These are phyloP conservation scores for Athetis lepigone DNA, from an alignment of 2,888 invertebrate genomes.

Conservation along the genomic window DNA sequence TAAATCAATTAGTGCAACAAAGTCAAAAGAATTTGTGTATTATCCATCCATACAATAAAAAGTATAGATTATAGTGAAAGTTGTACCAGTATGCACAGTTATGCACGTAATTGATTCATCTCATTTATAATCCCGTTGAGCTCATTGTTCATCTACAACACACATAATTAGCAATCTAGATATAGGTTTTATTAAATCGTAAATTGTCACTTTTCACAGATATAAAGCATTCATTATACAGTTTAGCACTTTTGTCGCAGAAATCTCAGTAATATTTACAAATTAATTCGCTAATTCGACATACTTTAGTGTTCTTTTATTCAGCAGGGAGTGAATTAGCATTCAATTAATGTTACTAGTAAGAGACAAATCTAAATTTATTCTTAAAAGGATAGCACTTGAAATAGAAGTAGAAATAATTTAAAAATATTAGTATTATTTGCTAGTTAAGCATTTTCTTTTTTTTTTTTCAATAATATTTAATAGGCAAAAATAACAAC, in stretches of 20 bases:
- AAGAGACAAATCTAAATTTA: constrained; percentile 23
- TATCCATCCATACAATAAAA: constrained; percentile 9
- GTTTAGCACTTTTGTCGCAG: constrained; percentile 29
- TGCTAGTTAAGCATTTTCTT: too few species aligned
- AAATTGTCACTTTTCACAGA: constrained; percentile 38
- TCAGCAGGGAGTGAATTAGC: constrained; percentile 25
- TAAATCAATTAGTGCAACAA: too few species aligned
- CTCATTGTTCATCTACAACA: constrained; percentile 42
- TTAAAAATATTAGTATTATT: too few species aligned
- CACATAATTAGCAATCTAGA: constrained; percentile 54
- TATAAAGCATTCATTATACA: constrained; percentile 39
- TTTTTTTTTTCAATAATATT: too few species aligned
- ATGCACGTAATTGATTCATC: constrained; percentile 79
- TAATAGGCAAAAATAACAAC: too few species aligned
- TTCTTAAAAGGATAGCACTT: constrained; percentile 8
- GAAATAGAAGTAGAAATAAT: constrained; percentile 6
- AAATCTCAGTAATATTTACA: constrained; percentile 46
- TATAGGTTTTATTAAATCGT: constrained; percentile 48
- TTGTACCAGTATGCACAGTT: constrained; percentile 36
- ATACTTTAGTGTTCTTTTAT: constrained; percentile 28
- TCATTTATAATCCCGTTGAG: constrained; percentile 64
- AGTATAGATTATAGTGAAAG: constrained; percentile 31
- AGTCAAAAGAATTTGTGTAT: background rate
- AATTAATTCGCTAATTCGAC: constrained; percentile 42
- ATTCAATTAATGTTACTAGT: constrained; percentile 41